Evolutionary conservation across 2,797 vertebrate species (phyloP).

Genomic region (Muscicapa comitata): DNA sequence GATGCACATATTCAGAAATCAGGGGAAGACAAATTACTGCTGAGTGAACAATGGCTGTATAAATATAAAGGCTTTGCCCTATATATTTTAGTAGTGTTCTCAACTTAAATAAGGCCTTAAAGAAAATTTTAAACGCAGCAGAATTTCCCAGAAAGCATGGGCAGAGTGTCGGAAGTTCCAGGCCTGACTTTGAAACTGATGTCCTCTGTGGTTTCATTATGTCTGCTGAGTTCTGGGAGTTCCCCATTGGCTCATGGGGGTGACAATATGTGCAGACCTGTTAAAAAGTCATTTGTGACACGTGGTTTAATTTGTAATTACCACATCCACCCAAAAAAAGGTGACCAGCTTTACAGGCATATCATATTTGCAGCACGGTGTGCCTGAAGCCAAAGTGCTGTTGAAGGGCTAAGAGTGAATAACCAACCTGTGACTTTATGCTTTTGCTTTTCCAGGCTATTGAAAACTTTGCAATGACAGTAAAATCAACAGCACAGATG

Average conservation of each 20-base stretch:
- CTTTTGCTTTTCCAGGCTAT: slow-evolving; percentile 80
- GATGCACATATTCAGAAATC: background rate
- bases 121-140: background rate
- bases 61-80: background rate
- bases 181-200: background rate
- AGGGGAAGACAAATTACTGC: background rate
- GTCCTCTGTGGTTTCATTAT: background rate
- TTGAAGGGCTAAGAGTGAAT: background rate
- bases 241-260: background rate
- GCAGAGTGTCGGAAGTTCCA: background rate
- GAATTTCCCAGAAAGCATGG: background rate
- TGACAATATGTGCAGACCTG: background rate
- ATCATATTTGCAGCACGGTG: background rate
- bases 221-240: background rate
- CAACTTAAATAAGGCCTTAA: background rate
- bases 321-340: background rate
- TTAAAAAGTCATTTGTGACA: background rate
- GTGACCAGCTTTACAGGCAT: background rate
- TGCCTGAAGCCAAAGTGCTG: background rate
- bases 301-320: background rate
- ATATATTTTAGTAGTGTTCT: background rate
- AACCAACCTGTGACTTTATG: background rate
- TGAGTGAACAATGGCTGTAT: background rate
- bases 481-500: slow-evolving; percentile 92
- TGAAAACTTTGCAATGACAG: slow-evolving; percentile 93